Evolutionary conservation across 2,113 vertebrate genomes (phyloP).

Genomic region (Tapirus terrestris): DNA sequence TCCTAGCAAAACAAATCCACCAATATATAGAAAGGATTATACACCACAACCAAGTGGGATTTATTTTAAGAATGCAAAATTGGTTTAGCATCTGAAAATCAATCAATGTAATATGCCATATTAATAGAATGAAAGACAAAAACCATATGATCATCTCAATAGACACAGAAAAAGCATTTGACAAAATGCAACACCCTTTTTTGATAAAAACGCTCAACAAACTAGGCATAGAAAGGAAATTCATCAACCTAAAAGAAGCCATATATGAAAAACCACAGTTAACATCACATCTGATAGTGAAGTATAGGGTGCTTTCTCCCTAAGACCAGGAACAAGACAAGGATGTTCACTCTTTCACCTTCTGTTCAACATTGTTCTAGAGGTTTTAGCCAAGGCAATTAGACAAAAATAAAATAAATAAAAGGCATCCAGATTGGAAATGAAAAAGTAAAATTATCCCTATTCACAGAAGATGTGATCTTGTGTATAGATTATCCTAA

Average conservation of each 20-base stretch:
- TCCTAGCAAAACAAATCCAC: slow-evolving; percentile 15
- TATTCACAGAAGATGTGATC: background rate
- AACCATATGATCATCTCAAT: background rate
- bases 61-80: slow-evolving; percentile 47
- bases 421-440: background rate
- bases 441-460: background rate
- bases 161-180: background rate
- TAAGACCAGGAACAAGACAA: background rate
- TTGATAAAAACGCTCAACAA: background rate
- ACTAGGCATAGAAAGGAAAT: background rate
- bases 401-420: background rate
- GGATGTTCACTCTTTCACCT: background rate
- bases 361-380: background rate
- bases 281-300: background rate
- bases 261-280: background rate
- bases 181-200: slow-evolving; percentile 17
- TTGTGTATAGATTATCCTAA: background rate
- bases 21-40: slow-evolving; percentile 44
- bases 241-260: background rate
- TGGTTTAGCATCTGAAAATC: slow-evolving; percentile 37
- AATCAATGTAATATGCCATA: background rate
- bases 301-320: background rate
- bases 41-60: background rate
- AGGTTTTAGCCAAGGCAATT: background rate
- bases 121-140: slow-evolving; percentile 36